Evolutionary conservation across 1,140 invertebrate species (phyloP).

Genomic region (Scaptomyza montana): DNA sequence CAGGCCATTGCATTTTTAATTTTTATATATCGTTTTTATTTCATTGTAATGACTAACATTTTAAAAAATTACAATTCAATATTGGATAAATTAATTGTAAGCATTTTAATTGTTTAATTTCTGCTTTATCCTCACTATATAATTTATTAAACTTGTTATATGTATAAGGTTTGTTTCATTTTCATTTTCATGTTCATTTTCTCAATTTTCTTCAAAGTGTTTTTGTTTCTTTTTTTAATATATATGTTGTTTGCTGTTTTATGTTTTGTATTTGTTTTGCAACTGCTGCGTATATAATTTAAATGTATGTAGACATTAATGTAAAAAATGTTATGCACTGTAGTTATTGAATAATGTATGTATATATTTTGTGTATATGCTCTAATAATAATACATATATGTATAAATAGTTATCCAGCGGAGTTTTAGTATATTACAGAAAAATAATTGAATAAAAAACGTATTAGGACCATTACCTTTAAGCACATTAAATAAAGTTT

Average conservation of each 20-base stretch:
- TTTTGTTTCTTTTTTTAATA: constrained; percentile 14
- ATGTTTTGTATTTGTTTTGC: constrained; percentile 55
- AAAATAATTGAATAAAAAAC: background rate
- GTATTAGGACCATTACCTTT: constrained; percentile 10
- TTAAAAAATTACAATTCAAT: constrained; percentile 83
- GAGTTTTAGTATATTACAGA: constrained; percentile 35
- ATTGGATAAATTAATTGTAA: constrained; percentile 81
- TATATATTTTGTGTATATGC: constrained; percentile 19
- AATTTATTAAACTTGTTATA: constrained; percentile 72
- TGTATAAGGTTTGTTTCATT: constrained; percentile 71
- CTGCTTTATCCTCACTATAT: constrained; percentile 61
- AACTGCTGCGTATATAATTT: constrained; percentile 55
- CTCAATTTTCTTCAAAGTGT: constrained; percentile 61
- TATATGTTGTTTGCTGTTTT: constrained; percentile 20
- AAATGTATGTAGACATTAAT: constrained; percentile 80
- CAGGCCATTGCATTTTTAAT: constrained; percentile 11
- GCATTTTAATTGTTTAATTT: constrained; percentile 62
- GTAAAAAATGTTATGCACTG: constrained; percentile 59
- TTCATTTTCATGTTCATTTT: constrained; percentile 81
- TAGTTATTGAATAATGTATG: constrained; percentile 56
- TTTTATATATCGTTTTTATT: constrained; percentile 80
- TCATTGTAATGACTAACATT: constrained; percentile 82
- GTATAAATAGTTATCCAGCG: constrained; percentile 40
- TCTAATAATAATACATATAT: constrained; percentile 26
- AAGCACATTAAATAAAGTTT: constrained; percentile 13